Conservation (phyloP, 2,797 vertebrate species). For the Tangara arthus region DNA sequence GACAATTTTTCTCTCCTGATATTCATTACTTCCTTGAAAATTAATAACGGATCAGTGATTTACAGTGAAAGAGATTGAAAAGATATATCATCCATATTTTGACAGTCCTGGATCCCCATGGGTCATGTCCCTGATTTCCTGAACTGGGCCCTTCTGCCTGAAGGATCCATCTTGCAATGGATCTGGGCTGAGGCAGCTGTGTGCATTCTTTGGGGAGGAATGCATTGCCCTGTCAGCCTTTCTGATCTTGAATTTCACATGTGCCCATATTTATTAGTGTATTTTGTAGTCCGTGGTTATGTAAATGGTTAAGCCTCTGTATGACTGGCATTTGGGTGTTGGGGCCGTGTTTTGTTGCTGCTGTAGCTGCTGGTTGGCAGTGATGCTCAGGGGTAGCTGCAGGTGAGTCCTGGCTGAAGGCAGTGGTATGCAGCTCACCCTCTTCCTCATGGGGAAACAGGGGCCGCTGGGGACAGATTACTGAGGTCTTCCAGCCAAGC, state of each 20-base stretch:
- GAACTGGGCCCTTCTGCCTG: background rate
- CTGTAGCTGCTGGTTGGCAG: background rate
- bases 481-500: background rate
- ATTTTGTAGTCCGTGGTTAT: background rate
- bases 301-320: fast-evolving
- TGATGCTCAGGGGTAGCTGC: background rate
- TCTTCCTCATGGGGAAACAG: background rate
- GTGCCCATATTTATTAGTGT: background rate
- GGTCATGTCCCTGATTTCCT: background rate
- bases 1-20: background rate
- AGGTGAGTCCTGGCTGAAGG: background rate
- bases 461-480: fast-evolving
- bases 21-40: constrained; percentile 8
- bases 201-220: background rate
- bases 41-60: background rate
- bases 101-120: fast-evolving
- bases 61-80: background rate
- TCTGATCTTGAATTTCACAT: background rate
- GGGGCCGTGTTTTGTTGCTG: fast-evolving
- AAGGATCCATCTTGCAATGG: background rate
- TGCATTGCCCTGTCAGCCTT: background rate
- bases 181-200: background rate
- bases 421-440: background rate
- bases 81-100: background rate
- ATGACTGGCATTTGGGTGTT: background rate